Evolutionary conservation across 2,113 vertebrate genomes (phyloP).

Genomic region (Natator depressus): DNA sequence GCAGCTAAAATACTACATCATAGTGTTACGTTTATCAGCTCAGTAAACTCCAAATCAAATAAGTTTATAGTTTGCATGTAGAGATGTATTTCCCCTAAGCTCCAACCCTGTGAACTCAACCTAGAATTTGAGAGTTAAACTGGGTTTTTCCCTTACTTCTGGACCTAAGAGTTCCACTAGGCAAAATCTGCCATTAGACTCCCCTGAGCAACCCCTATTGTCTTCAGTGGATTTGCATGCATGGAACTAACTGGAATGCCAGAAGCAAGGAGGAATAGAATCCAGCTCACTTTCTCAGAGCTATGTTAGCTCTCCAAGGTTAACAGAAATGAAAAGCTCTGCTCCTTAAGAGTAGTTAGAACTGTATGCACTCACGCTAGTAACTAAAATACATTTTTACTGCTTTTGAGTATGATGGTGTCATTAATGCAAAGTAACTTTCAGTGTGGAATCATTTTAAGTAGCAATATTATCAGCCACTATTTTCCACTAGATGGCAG

Average conservation of each 20-base stretch:
- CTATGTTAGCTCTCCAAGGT: neutral
- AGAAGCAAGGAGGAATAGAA: neutral
- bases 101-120: neutral
- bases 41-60: neutral
- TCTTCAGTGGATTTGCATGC: neutral
- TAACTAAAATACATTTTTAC: neutral
- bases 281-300: neutral
- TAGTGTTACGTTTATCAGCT: neutral
- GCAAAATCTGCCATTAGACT: neutral
- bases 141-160: neutral
- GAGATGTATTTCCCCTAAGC: neutral
- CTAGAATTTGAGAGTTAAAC: neutral
- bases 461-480: neutral
- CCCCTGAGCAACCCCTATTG: neutral
- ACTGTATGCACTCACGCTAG: neutral
- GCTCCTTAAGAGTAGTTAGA: neutral
- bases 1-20: neutral
- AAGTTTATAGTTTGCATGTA: neutral
- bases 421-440: neutral
- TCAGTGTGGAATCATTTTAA: neutral
- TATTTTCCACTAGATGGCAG: neutral
- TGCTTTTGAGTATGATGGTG: neutral
- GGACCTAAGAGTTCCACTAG: neutral
- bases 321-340: neutral
- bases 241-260: neutral